Conservation (phyloP, 30 jellyfish, hydroid and myxozoan species). For the Hydractinia echinata region DNA sequence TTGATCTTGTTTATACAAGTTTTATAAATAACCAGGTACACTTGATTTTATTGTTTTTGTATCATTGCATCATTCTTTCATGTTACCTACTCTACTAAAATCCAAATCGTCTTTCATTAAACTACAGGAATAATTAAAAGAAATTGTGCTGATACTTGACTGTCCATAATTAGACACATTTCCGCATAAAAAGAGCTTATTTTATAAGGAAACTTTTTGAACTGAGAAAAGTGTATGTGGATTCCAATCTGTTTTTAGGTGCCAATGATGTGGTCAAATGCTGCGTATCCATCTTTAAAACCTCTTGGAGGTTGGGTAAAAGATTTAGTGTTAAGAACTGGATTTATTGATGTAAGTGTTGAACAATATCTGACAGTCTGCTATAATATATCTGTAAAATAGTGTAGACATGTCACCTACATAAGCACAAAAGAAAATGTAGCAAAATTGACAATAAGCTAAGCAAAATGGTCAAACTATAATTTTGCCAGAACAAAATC, state of each 20-base stretch:
- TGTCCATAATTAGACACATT: no score
- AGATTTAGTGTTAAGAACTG: conserved; percentile 76
- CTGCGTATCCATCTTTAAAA: conserved; percentile 93
- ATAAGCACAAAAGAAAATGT: no score
- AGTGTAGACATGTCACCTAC: no score
- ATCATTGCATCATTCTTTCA: background rate
- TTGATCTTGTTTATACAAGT: conserved; percentile 75
- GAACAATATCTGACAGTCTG: background rate
- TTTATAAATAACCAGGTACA: conserved; percentile 75
- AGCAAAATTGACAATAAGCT: no score
- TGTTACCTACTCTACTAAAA: no score
- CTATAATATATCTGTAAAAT: no score
- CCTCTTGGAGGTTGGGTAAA: conserved; percentile 96
- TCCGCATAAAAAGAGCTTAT: background rate
- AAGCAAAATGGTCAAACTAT: no score
- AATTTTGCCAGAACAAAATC: no score
- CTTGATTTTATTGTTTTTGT: background rate
- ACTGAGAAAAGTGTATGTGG: background rate
- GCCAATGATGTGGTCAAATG: conserved; percentile 86
- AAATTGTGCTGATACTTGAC: no score
- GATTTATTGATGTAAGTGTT: conserved; percentile 67
- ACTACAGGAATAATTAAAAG: no score
- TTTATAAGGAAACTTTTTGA: background rate
- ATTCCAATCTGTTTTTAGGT: conserved; percentile 43
- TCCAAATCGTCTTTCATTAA: no score